Evolutionary conservation across 2,888 invertebrate genomes (phyloP), one percentile per base, ranked within the genome.

Genomic region (Diloba caeruleocephala): DNA sequence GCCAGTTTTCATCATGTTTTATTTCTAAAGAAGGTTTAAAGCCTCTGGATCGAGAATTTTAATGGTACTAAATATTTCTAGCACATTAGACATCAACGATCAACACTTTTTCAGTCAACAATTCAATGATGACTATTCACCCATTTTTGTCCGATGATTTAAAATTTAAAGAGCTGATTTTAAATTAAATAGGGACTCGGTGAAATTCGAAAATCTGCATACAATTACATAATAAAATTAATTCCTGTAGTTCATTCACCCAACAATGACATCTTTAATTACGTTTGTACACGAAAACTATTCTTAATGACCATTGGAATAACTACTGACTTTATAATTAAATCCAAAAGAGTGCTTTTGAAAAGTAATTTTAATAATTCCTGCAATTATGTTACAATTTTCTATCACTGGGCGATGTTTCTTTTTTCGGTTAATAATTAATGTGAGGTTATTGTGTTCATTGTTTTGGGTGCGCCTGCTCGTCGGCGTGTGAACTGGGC

Each of bases 401-500:
- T 58, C 37, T 69, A 63, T 57, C 34, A 69, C 29, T 7, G 41
- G 25, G 26, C 50, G 45, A 38, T 31, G 10, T 10, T 37, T 38
- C 41, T 44, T 44, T 39, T 49, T 49, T 57, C 36, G 23, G 49
- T 50, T 69, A 57, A n/a, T n/a, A n/a, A 69, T 65, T 49, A 69
- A 34, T 46, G 69, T 34, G 33, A 49, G 63, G 41, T 52, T 57
- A 29, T 49, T 61, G 29, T 41, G 34, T 46, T 52, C 78, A 83
- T 86, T 84, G 85, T 82, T 82, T 77, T 66, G 70, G 66, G 65
- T 56, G 43, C 56, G 59, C 39, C 76, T 76, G 78, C 72, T 78
- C 81, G 63, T 78, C 65, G 62, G 68, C 74, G 60, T 75, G 75
- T 72, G 78, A 82, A 84, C 83, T 79, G 87, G 85, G 78, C 73